Percentiles rank a stretch among this genome's conserved stretches.
phyloP scores from a whole-genome alignment of 1,140 invertebrate genomes.

The Calephelis virginiensis region DNA sequence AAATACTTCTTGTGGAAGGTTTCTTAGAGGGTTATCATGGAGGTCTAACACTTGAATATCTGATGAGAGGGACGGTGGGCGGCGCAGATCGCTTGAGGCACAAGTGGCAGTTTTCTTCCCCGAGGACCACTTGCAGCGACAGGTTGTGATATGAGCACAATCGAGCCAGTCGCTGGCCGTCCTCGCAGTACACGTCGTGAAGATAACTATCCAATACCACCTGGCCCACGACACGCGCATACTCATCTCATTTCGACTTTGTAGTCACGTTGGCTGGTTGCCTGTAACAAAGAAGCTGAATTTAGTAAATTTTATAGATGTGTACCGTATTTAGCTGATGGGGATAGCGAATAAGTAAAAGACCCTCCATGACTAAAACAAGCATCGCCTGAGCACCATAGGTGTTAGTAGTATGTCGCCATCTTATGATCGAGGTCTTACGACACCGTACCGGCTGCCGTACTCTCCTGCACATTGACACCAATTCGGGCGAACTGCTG shows the following conservation, averaged over 20 bases:
- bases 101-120: conserved; percentile 93
- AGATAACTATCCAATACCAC: conserved; percentile 75
- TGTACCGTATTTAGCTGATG: too few relatives aligned
- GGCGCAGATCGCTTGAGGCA: conserved; percentile 85
- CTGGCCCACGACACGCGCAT: conserved; percentile 74
- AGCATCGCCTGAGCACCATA: too few relatives aligned
- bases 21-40: conserved; percentile 87
- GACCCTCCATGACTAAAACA: too few relatives aligned
- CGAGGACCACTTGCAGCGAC: conserved; percentile 92
- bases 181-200: conserved; percentile 72
- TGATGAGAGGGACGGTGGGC: conserved; percentile 86
- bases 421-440: too few relatives aligned
- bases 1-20: conserved; percentile 89
- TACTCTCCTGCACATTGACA: too few relatives aligned
- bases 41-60: conserved; percentile 93
- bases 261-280: conserved; percentile 67
- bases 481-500: too few relatives aligned
- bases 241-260: conserved; percentile 75
- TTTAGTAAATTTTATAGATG: too few relatives aligned
- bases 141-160: conserved; percentile 85
- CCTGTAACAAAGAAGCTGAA: conserved; percentile 60
- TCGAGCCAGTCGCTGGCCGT: conserved; percentile 86
- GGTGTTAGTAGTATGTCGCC: too few relatives aligned
- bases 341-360: too few relatives aligned
- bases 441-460: too few relatives aligned